These are phyloP conservation scores for Timema cristinae DNA, from an alignment of 2,888 invertebrate species.

Conservation along the genomic window DNA sequence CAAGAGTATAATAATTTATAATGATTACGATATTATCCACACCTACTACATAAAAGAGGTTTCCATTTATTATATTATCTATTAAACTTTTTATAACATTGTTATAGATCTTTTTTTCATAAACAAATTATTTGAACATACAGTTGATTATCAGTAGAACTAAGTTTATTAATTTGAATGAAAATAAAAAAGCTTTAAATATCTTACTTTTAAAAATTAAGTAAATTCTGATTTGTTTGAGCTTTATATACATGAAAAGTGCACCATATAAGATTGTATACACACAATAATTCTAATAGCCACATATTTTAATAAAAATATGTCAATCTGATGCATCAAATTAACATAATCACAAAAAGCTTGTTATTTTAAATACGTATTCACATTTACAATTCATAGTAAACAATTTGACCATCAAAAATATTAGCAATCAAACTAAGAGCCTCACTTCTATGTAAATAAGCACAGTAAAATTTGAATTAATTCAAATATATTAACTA, in stretches of 20 bases:
- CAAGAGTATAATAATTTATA: background rate
- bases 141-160: too few relatives aligned
- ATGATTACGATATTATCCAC: constrained; percentile 17
- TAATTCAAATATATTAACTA: too few relatives aligned
- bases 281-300: constrained; percentile 7
- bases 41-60: constrained; percentile 13
- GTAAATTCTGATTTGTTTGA: background rate
- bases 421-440: too few relatives aligned
- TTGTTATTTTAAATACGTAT: constrained; percentile 3
- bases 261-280: background rate
- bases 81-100: constrained; percentile 15
- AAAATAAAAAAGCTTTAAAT: too few relatives aligned
- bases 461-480: too few relatives aligned
- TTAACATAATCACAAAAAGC: constrained; percentile 12
- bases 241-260: constrained; percentile 12
- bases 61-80: constrained; percentile 16
- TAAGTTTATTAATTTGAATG: too few relatives aligned
- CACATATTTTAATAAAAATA: constrained; percentile 2
- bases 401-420: too few relatives aligned
- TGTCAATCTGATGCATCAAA: constrained; percentile 13
- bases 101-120: constrained; percentile 15
- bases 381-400: too few relatives aligned
- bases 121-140: constrained; percentile 5
- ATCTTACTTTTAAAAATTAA: too few relatives aligned
- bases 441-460: too few relatives aligned